These are phyloP conservation scores for Halcyon chelicuti DNA, from an alignment of 2,797 vertebrate genomes.

Conservation along the genomic window DNA sequence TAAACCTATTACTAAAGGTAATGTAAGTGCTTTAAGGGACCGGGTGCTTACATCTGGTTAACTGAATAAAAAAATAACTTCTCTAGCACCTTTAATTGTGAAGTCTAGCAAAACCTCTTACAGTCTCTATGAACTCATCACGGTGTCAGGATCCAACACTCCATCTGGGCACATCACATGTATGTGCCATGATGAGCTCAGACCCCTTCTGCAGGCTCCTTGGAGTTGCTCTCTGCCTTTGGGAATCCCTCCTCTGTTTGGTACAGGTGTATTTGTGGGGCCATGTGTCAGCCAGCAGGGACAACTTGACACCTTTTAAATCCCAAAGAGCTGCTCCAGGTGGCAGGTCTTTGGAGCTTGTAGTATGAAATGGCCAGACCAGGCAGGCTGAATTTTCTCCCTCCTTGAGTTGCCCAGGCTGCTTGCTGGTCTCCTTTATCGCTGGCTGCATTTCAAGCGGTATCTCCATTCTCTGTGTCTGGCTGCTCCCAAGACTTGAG, in stretches of 20 bases:
- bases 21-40: neutral
- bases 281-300: neutral
- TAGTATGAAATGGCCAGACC: neutral
- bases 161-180: rapidly evolving
- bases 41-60: neutral
- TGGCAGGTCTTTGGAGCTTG: neutral
- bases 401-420: neutral
- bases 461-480: neutral
- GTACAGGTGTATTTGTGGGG: rapidly evolving
- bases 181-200: neutral
- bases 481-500: neutral
- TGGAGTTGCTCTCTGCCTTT: neutral
- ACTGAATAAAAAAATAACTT: neutral
- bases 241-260: neutral
- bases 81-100: neutral
- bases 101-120: neutral
- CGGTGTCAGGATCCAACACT: neutral
- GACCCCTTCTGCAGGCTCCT: neutral
- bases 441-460: neutral
- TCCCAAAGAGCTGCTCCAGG: neutral
- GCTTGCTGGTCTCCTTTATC: neutral
- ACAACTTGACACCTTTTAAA: neutral
- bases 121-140: neutral
- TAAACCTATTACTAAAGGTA: neutral
- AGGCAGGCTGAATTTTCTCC: neutral